Base-by-base conservation (phyloP, 1,140 invertebrate genomes). In the Dreissena rostriformis region DNA sequence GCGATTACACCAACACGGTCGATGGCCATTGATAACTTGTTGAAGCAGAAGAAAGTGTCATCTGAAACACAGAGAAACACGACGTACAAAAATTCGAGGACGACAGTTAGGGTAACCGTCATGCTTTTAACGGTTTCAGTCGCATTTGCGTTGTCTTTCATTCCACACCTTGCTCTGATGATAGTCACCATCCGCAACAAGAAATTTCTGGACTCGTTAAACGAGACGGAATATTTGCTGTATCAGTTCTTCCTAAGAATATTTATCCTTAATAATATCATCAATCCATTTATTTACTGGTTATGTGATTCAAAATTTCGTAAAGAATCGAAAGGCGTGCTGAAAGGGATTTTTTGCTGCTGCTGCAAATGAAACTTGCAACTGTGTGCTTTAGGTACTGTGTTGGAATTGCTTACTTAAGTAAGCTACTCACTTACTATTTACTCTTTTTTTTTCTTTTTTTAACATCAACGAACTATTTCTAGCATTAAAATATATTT, bases 91-190 rank as follows among this genome's bases (percentile, higher is more conserved):
- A 51, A 52, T 26, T 53, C 57, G 19, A 24, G 52, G 52, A 68
- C 29, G 28, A 67, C 75, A n/a, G 17, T 65, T 10, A 24, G 72
- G 15, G 80, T 82, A 68, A 82, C 80, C 11, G 8, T 82, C 0
- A 82, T 82, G 80, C 57, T 82, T n/a, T 82, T 82, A 49, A 63
- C 63, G 10, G 72, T 82, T 15, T 75, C 80, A n/a, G 26, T 82
- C 15, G 24, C 68, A 19, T 82, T 82, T 57, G 61, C 24, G n/a
- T 5, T 82, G 11, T 19, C 80, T 14, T 82, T 82, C 57, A 61
- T 76, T 39, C 74, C 82, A 28, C 82, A 84, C 19, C 73, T 84
- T 15, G 66, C 53, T 17, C 28, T 82, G 1, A 82, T 82, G 71
- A 74, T 82, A 19, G 49, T 75, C 4, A 61, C 70, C 5, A n/a